A percentile compares a stretch with the other conserved stretches of the same genome.
Evolutionary conservation across 1,140 invertebrate species (phyloP).

Genomic region (Sycobia sp.): DNA sequence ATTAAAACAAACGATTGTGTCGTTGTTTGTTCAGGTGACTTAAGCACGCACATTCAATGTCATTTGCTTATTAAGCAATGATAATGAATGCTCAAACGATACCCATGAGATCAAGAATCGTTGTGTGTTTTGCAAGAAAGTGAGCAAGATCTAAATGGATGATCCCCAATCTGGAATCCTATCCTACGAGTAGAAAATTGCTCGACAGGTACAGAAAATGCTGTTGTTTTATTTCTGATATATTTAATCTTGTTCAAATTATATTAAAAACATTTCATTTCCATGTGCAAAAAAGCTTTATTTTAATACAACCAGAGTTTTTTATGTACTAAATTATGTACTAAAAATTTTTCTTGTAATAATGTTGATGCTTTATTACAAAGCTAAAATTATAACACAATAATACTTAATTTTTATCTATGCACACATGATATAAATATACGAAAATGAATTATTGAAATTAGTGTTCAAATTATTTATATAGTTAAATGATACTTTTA

Average conservation of each 20-base stretch:
- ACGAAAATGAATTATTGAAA: too few species aligned
- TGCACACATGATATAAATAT: too few species aligned
- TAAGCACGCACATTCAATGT: conserved; percentile 64
- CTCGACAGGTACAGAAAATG: conserved; percentile 59
- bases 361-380: conserved; percentile 27
- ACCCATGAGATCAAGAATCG: conserved; percentile 64
- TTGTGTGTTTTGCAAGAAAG: conserved; percentile 60
- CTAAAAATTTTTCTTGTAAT: conserved; percentile 12
- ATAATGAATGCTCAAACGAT: conserved; percentile 51
- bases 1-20: conserved; percentile 50
- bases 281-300: conserved; percentile 17
- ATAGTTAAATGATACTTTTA: too few species aligned
- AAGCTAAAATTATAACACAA: conserved; percentile 16
- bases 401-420: background rate
- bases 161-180: conserved; percentile 60
- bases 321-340: conserved; percentile 28
- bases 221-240: conserved; percentile 45
- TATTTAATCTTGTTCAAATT: conserved; percentile 27
- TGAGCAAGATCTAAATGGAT: conserved; percentile 58
- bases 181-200: conserved; percentile 57
- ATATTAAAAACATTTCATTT: conserved; percentile 3
- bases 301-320: conserved; percentile 32
- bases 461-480: too few species aligned
- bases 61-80: conserved; percentile 45
- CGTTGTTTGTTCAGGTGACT: conserved; percentile 64